These are phyloP conservation scores for Lates calcarifer DNA, from an alignment of 2,113 vertebrate species.

Conservation along the genomic window DNA sequence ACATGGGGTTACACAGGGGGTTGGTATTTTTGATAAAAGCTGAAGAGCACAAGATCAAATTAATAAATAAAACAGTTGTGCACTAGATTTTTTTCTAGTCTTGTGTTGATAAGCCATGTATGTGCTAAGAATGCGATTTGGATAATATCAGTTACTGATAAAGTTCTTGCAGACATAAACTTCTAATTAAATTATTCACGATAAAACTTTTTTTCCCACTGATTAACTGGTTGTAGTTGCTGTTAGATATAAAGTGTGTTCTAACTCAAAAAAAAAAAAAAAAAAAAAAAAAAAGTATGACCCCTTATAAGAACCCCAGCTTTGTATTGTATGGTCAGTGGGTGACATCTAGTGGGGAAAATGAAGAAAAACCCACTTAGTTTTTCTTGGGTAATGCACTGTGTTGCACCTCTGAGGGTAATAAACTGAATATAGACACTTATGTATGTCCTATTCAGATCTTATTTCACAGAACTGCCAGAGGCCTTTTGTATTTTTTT, in stretches of 20 bases:
- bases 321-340: slow-evolving; percentile 58
- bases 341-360: slow-evolving; percentile 76
- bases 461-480: background rate
- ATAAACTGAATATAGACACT: background rate
- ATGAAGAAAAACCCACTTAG: background rate
- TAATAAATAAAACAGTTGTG: background rate
- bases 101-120: background rate
- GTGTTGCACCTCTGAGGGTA: background rate
- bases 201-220: background rate
- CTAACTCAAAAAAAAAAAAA: slow-evolving; percentile 24
- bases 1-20: background rate
- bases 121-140: background rate
- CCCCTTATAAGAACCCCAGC: background rate
- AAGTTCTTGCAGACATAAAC: background rate
- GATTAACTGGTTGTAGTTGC: background rate
- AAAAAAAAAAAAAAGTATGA: too few relatives aligned
- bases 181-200: background rate
- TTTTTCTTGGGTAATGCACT: background rate
- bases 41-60: background rate
- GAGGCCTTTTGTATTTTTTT: background rate
- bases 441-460: background rate
- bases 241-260: background rate
- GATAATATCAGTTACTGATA: background rate
- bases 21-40: background rate
- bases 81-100: background rate